phyloP scores from a whole-genome alignment of 2,797 vertebrate species.

The Poecilia velifera region DNA sequence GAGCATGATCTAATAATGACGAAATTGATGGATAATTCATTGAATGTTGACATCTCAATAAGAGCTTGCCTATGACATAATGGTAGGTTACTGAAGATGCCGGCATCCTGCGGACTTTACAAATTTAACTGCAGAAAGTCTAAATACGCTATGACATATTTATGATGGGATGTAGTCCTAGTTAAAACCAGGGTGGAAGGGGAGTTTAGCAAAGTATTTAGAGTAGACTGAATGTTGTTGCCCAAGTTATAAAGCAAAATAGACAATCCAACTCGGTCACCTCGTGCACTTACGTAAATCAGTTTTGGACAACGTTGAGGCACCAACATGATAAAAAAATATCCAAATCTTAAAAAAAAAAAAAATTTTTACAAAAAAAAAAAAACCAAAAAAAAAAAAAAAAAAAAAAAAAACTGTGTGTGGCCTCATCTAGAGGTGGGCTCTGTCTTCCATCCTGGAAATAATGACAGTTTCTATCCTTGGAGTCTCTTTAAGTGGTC shows the following conservation, averaged over 20 bases:
- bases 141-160: constrained; percentile 65
- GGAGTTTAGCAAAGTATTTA: constrained; percentile 26
- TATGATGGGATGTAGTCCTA: constrained; percentile 58
- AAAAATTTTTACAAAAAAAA: background rate
- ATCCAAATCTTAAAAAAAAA: constrained; percentile 39
- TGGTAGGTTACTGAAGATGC: constrained; percentile 58
- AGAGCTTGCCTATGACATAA: constrained; percentile 40
- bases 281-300: constrained; percentile 10
- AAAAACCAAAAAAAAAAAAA: background rate
- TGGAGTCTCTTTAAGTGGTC: constrained; percentile 65
- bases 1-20: constrained; percentile 60
- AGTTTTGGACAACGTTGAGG: constrained; percentile 9
- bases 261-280: constrained; percentile 14
- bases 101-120: constrained; percentile 29
- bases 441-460: constrained; percentile 45
- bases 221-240: constrained; percentile 21
- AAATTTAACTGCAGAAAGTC: constrained; percentile 38
- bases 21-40: constrained; percentile 66
- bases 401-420: constrained; percentile 43
- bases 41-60: constrained; percentile 55
- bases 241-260: constrained; percentile 27
- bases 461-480: constrained; percentile 75
- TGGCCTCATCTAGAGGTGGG: constrained; percentile 63
- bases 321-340: constrained; percentile 1
- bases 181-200: constrained; percentile 29